Base-by-base conservation (phyloP, 2,113 vertebrate species). In the Papio anubis region DNA sequence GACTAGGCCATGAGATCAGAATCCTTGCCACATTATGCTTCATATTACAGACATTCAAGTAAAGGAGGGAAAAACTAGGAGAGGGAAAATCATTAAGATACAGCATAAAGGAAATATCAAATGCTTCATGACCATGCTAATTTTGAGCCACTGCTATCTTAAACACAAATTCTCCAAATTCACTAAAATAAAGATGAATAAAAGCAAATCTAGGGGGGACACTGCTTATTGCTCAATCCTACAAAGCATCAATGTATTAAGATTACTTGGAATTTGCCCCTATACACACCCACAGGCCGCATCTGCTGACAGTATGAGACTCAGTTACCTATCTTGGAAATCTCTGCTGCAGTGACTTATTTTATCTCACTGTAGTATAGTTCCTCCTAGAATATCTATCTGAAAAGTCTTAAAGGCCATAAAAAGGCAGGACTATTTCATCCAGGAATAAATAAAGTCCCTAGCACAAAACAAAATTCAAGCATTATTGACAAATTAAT, bases 1-100 rank as follows among this genome's bases (percentile, higher is more conserved):
- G 97, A n/a, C 59, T 73, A 92, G 94, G 93, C 97, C 94, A 93
- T 52, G 97, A 89, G 94, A 97, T 95, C 92, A 98, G 94, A 98
- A 93, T 97, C 97, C 76, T 90, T 79, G 73, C 85, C 90, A 68
- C 1, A 4, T 80, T 96, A 83, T 95, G 84, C 97, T 97, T 97
- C 96, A 90, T 70, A 66, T 43, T 90, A 92, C 25, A 96, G 38
- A 97, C 94, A 92, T 55, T 86, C 32, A 13, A 40, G 76, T 81
- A 57, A n/a, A 97, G 45, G n/a, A 92, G 40, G 30, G 64, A 79
- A 87, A 81, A 48, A 76, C 48, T 21, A 1, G 82, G 55, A 1
- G 1, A 92, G 70, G 61, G 66, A 55, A 8, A 82, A 78, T 57
- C 66, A 73, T 86, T 92, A 76, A 86, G 30, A 78, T 16, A 59